Base-by-base conservation (phyloP, 2,888 invertebrate genomes). In the Ichneumoninae sp. region DNA sequence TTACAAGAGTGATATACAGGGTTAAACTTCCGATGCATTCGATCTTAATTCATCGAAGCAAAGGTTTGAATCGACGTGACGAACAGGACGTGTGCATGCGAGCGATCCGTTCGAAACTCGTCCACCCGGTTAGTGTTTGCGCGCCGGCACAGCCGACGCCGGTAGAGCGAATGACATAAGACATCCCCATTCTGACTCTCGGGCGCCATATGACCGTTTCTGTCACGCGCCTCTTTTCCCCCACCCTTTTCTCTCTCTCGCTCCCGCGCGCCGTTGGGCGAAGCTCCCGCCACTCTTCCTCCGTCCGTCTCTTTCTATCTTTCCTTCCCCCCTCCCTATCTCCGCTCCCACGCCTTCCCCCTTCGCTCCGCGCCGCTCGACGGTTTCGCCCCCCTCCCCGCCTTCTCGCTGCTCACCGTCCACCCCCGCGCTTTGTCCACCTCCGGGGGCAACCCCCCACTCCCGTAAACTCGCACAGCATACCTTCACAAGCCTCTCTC, bases 171-270 rank as follows among this genome's bases (percentile, higher is more conserved):
- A 91, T 92, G 92, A 92, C 91, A 91, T 90, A 91, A 92, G 92
- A 92, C 91, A 91, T 89, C 89, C 92, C 91, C 87, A 87, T 90
- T 88, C 89, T 86, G 90, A 88, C 88, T 91, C 89, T 90, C 89
- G 90, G 90, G 91, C 91, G 92, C 91, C 92, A 90, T 90, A 91
- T 91, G 90, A 91, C 90, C 90, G 89, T 91, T 91, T 90, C 90
- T 91, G 90, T 91, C 89, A 89, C 90, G 89, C 88, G 89, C 88
- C 88, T 87, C 81, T 83, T 83, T 83, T 83, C 85, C 87, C 88
- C 69, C 73, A 71, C 78, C 52, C 52, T 47, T 60, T 54, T 40
- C 83, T 63, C 69, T 22, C 65, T 22, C 19, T 44, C 50, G 66
- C 47, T 40, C 52, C 68, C 22, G 60, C 22, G 60, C 8, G 22